Evolutionary conservation across 2,113 vertebrate species (phyloP).

Genomic region (Thamnophis sirtalis): DNA sequence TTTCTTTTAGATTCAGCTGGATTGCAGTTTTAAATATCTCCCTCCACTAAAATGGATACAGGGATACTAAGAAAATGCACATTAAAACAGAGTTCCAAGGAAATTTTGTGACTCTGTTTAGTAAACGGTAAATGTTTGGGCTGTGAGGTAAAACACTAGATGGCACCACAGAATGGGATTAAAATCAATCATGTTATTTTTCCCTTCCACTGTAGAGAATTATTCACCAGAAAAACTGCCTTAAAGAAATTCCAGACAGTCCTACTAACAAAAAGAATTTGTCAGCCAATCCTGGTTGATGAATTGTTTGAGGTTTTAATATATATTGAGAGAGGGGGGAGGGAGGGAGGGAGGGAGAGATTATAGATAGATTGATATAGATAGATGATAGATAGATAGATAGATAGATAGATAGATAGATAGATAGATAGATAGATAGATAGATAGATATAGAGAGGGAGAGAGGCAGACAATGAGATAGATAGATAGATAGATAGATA

Average conservation of each 20-base stretch:
- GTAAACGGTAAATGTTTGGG: background rate
- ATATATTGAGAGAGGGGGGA: too few species aligned
- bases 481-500: too few species aligned
- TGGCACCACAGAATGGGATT: conserved; percentile 60
- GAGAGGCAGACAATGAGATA: too few species aligned
- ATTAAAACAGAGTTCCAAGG: background rate
- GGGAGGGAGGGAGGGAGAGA: too few species aligned
- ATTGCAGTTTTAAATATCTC: background rate
- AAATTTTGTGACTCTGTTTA: conserved; percentile 7
- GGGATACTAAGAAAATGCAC: background rate
- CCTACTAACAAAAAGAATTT: background rate
- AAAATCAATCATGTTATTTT: background rate
- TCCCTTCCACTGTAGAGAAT: background rate
- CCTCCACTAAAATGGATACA: background rate
- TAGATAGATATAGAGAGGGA: too few species aligned
- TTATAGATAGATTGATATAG: too few species aligned
- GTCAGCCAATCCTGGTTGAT: background rate
- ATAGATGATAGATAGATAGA: too few species aligned
- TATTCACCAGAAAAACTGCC: background rate
- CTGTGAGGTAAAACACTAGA: conserved; percentile 46
- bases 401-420: too few species aligned
- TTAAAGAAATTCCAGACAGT: background rate
- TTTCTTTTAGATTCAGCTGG: too few species aligned
- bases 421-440: too few species aligned
- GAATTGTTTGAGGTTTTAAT: background rate